Evolutionary conservation across 2,888 invertebrate species (phyloP), one percentile per base, ranked within the genome.

Genomic region (Rhyacophila evoluta): DNA sequence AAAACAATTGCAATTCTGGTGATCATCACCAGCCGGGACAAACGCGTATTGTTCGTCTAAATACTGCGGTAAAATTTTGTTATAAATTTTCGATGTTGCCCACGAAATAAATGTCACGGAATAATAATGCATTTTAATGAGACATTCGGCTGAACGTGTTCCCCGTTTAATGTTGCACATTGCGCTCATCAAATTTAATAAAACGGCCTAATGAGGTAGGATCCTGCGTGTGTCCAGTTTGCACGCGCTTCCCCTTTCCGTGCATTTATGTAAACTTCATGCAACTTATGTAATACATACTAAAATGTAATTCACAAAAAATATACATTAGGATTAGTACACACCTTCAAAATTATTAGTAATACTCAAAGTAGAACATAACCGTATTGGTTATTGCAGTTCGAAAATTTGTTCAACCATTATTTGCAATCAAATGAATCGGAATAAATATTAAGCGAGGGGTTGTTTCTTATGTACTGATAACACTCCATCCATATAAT

Each of bases 101-200:
- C 77, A 67, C 71, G 72, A 74, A 78, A 78, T 75, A 75, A 74
- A 75, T 75, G 74, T 70, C 78, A 67, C 75, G 72, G 71, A 78
- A 78, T 75, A 75, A 78, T 78, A 70, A 75, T 75, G 78, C 75
- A 75, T 78, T 78, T 78, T 78, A 78, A 78, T 78, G 74, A 78
- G 78, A 78, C 78, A 72, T 78, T 74, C 41, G 72, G 74, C 36
- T 12, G n/a, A 28, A 33, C 69, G 55, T 55, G 25, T 55, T 33
- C 12, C n/a, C 28, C 69, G 29, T 69, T 69, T 69, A 69, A 69
- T 69, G 69, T 29, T 69, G 28, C 55, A 55, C 19, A 55, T 55
- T 55, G 55, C 55, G 25, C 55, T 55, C 55, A 55, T 55, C 55
- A 55, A 55, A 55, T 55, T 55, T 19, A 19, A 55, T 55, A 55